Conservation (phyloP, 1,140 invertebrate species). For the Trachymyrmex cornetzi region DNA sequence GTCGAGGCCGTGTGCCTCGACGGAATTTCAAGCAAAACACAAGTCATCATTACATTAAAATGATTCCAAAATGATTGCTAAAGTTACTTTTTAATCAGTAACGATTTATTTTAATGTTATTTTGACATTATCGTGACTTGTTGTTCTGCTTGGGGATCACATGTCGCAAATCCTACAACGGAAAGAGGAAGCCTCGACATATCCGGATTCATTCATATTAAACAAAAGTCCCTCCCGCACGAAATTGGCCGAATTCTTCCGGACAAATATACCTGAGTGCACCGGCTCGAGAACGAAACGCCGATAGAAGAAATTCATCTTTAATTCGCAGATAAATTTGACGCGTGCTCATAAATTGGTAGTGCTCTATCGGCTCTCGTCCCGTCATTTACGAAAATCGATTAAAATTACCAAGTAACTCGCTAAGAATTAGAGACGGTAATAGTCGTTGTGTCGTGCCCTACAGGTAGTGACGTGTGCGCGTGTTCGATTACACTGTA, state of each 20-base stretch:
- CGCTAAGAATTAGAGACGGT: slow-evolving; percentile 79
- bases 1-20: slow-evolving; percentile 15
- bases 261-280: slow-evolving; percentile 16
- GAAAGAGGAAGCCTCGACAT: slow-evolving; percentile 28
- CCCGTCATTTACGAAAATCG: slow-evolving; percentile 67
- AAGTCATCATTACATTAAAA: too few relatives aligned
- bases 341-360: neutral
- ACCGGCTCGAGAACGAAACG: slow-evolving; percentile 23
- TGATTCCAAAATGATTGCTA: too few relatives aligned
- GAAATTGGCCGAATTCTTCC: slow-evolving; percentile 8
- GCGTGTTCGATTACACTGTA: slow-evolving; percentile 53
- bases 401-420: slow-evolving; percentile 72
- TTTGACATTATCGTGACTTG: too few relatives aligned
- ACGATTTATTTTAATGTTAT: too few relatives aligned
- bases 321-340: neutral
- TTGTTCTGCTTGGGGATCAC: neutral
- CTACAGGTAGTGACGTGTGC: slow-evolving; percentile 72
- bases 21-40: too few relatives aligned
- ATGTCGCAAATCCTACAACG: slow-evolving; percentile 34
- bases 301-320: neutral
- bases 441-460: slow-evolving; percentile 82
- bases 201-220: neutral
- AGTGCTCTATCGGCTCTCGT: neutral
- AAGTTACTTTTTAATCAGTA: too few relatives aligned
- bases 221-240: neutral